Evolutionary conservation across 2,797 vertebrate species (phyloP), one percentile per base, ranked within the genome.

Genomic region (Semaprochilodus insignis): DNA sequence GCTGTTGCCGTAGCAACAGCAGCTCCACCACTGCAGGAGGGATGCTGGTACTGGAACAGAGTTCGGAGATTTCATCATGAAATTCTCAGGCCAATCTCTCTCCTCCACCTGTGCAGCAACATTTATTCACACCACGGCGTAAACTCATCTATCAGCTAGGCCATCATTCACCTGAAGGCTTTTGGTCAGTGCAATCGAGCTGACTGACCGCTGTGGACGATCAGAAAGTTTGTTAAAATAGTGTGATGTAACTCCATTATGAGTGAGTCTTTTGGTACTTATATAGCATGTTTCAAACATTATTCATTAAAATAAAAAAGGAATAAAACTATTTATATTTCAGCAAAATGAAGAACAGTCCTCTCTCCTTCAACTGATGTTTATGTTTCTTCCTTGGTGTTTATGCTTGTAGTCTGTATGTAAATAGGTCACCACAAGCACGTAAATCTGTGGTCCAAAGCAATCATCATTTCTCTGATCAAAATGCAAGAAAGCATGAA

Each of bases 1-100:
- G 23, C 8, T 27, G 92, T 93, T 94, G 65, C 72, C 89, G 91
- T 92, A 85, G 90, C 77, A 92, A 93, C 93, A 65, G 66, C 19
- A 69, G 63, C 75, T 27, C 78, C 76, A 83, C 82, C 21, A 69
- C 80, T 85, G 86, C 67, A 75, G 57, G 66, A 87, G 19, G 54
- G 77, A 77, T 62, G 54, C 15, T 27, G 76, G 66, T 44, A 77
- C 25, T 71, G 51, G 51, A 78, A 71, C 40, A n/a, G 70, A 78
- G 34, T 80, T 77, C 40, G 17, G 27, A 70, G 48, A 79, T 59
- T 75, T 52, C 4, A 44, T 75, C 25, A 74, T 8, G 70, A 55
- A 15, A 80, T 70, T 62, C 54, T 40, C 54, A 51, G 65, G 23
- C 2, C 13, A 25, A 17, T 74, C 11, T 44, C 44, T 52, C 1